Base-by-base conservation (phyloP, 2,113 vertebrate genomes). In the Planiliza haematocheilus region DNA sequence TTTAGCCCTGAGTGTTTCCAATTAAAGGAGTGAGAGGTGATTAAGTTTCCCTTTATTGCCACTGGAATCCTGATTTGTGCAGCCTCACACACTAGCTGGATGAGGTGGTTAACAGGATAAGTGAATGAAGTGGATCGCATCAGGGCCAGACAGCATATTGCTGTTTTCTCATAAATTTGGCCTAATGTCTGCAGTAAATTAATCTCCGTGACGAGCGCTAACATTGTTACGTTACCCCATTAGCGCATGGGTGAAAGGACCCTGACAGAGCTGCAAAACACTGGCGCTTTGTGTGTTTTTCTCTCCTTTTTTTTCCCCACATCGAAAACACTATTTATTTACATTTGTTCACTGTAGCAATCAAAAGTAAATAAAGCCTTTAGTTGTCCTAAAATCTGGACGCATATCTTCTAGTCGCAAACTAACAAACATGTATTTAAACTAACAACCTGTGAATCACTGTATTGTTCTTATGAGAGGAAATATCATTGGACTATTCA, bases 81-180 rank as follows among this genome's bases (percentile, higher is more conserved):
- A 34, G 49, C 72, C 30, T 8, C 43, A 34, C 70, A 39, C 55
- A 62, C 69, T 41, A 62, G 8, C 21, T 43, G 39, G 53, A 57
- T 69, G 41, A 72, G 73, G 61, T 77, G 43, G 58, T 57, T 67
- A 66, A 72, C 39, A 60, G 62, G 37, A 57, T 62, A 55, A 77
- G 60, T 60, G 51, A 71, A 87, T 60, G 13, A 55, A 75, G 64
- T 52, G 70, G 50, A 82, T 81, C 62, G 37, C 62, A 80, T 82
- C 43, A 69, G 45, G 56, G 79, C 55, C 41, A 59, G 41, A 52
- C 9, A 43, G 53, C 62, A 61, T 17, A 42, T 64, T 62, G 38
- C 51, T 37, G 17, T 67, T 77, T 79, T 80, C 8, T 42, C 52
- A 65, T 62, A 14, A 56, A 49, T 65, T 52, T 71, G 49, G 24